These are phyloP conservation scores for Gnathonemus longibarbis DNA, from an alignment of 2,113 vertebrate species.

Conservation along the genomic window DNA sequence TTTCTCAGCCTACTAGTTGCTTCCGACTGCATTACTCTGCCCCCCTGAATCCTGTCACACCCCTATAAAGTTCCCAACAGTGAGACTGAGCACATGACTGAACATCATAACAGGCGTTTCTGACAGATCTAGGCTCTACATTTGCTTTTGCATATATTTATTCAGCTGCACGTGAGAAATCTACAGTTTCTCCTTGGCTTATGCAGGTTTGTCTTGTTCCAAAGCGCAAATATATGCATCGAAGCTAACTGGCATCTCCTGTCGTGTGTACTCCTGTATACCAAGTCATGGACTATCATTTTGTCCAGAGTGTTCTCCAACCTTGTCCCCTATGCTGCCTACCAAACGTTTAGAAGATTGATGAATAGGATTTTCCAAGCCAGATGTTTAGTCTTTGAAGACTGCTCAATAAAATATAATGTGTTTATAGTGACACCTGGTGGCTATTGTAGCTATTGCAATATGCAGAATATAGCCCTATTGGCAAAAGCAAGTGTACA, in stretches of 20 bases:
- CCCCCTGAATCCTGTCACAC: neutral
- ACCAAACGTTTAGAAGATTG: neutral
- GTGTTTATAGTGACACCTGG: constrained; percentile 27
- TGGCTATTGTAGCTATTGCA: constrained; percentile 25
- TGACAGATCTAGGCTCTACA: neutral
- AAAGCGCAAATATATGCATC: neutral
- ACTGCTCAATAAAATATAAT: neutral
- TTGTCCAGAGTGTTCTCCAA: neutral
- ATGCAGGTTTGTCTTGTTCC: neutral
- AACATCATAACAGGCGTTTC: neutral
- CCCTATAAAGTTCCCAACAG: neutral
- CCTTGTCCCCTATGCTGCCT: neutral
- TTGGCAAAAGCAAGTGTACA: neutral
- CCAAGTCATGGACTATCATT: neutral
- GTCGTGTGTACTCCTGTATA: neutral
- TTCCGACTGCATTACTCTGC: neutral
- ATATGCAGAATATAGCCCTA: neutral
- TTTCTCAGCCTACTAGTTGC: neutral
- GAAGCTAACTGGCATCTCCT: neutral
- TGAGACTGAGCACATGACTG: neutral
- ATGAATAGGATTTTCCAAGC: neutral
- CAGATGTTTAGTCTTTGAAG: neutral
- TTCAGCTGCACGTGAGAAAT: neutral
- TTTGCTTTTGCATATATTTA: neutral
- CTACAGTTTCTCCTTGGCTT: neutral